A percentile compares a stretch with the other conserved stretches of the same genome.
phyloP scores from a whole-genome alignment of 1,140 invertebrate genomes.

The Linepithema humile region DNA sequence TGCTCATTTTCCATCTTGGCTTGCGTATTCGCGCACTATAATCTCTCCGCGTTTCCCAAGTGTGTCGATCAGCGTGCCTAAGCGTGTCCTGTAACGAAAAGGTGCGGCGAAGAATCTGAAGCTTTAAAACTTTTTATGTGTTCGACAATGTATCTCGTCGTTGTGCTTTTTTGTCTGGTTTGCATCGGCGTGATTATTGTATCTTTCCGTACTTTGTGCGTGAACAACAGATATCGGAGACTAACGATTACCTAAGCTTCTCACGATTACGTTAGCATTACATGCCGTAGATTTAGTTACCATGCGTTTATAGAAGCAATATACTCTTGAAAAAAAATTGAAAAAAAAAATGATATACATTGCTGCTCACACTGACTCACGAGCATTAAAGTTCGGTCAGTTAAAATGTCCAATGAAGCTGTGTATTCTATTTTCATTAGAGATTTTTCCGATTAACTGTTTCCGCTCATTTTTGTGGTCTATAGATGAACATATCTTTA shows the following conservation, averaged over 20 bases:
- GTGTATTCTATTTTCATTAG: slow-evolving; percentile 19
- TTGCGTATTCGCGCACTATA: not conserved
- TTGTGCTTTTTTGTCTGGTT: slow-evolving; percentile 39
- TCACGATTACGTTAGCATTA: slow-evolving; percentile 19
- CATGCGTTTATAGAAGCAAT: slow-evolving; percentile 4
- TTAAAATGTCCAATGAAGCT: not conserved
- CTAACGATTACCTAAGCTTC: not conserved
- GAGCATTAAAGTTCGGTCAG: not conserved
- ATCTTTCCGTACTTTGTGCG: slow-evolving; percentile 23
- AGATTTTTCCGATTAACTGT: not conserved
- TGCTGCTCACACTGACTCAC: not conserved
- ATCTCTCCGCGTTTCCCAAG: slow-evolving; percentile 35
- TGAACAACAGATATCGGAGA: slow-evolving; percentile 5
- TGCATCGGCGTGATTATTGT: slow-evolving; percentile 21
- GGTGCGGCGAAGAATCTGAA: not conserved
- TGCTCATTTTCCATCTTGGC: slow-evolving; percentile 29
- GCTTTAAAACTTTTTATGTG: slow-evolving; percentile 24
- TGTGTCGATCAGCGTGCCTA: not conserved
- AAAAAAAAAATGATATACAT: not conserved
- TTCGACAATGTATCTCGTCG: slow-evolving; percentile 37
- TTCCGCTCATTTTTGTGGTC: slow-evolving; percentile 3
- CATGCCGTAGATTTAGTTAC: slow-evolving; percentile 22
- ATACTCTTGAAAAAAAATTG: not conserved
- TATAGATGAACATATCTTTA: slow-evolving; percentile 24
- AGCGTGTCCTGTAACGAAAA: not conserved